These are phyloP conservation scores for Oryzias dopingdopingensis DNA, from an alignment of 2,797 vertebrate genomes.

Conservation along the genomic window DNA sequence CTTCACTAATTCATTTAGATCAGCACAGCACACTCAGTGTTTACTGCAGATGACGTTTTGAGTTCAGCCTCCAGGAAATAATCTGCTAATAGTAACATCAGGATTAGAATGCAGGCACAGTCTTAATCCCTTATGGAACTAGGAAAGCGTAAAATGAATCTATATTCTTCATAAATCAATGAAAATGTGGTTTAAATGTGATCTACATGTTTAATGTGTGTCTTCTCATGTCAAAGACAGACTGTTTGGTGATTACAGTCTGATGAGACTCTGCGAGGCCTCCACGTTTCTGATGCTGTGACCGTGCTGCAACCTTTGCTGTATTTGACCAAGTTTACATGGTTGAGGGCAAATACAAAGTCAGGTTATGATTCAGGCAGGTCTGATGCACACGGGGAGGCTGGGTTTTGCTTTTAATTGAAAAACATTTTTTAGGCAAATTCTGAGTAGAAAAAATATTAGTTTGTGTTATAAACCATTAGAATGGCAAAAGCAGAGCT, in stretches of 20 bases:
- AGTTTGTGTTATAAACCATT: too few relatives aligned
- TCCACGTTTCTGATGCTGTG: not conserved
- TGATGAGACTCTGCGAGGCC: not conserved
- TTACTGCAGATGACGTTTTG: slow-evolving; percentile 22
- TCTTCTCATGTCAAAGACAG: not conserved
- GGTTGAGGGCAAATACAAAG: not conserved
- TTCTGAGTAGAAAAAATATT: too few relatives aligned
- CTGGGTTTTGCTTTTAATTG: too few relatives aligned
- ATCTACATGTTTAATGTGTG: not conserved
- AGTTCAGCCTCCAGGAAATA: slow-evolving; percentile 31
- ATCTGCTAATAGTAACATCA: slow-evolving; percentile 13
- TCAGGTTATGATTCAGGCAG: too few relatives aligned
- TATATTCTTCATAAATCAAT: not conserved
- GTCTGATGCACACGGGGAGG: not conserved
- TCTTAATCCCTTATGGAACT: slow-evolving; percentile 4
- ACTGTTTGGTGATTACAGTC: not conserved
- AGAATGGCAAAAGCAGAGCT: too few relatives aligned
- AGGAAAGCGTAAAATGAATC: not conserved
- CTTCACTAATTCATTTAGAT: slow-evolving; percentile 40
- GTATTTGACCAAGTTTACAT: not conserved
- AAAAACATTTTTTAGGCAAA: too few relatives aligned
- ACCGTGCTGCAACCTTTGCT: not conserved
- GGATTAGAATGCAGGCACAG: slow-evolving; percentile 12
- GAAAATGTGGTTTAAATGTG: not conserved
- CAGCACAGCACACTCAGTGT: slow-evolving; percentile 15